Base-by-base conservation (phyloP, 2,113 vertebrate genomes). In the Brachirus orientalis region DNA sequence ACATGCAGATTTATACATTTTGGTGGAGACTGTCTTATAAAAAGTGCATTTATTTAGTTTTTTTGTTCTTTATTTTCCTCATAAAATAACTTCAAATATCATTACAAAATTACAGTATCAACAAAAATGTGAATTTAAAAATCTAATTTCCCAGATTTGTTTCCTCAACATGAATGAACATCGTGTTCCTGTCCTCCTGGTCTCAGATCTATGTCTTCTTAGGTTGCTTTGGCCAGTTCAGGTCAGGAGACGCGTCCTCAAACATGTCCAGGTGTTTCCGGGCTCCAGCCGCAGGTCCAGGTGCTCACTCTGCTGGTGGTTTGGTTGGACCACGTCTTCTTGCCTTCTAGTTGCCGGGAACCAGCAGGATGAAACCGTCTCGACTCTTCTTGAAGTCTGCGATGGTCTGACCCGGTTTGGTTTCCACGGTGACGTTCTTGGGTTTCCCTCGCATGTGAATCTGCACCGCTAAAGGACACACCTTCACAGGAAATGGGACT, bases 321-420 rank as follows among this genome's bases (percentile, higher is more conserved):
- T 4, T 0, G 0, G 45, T 10, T 1, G 4, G 36, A 33, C 40
- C n/a, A 45, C 14, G 44, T 5, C 13, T 37, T 1, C 35, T 19
- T 6, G n/a, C n/a, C n/a, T 45, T 8, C 93, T 77, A 94, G 74
- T 77, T 66, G 3, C 80, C 63, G 0, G 95, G 94, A 56, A 95
- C 82, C 67, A 93, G 76, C 12, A 98, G 90, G 40, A 93, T 79
- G n/a, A 95, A 95, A 35, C 95, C 89, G 0, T 91, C 77, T 0
- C 84, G 90, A 63, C 73, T 93, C 80, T 95, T 97, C 80, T 85
- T 89, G 56, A 98, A 98, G 41, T 98, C 95, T 0, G 94, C 92
- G 5, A 19, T 22, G 1, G 69, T 5, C 37, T 81, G 90, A 0
- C 92, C 92, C 0, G 77, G 38, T 17, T 72, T 88, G n/a, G 43